Evolutionary conservation across 1,140 invertebrate genomes (phyloP).

Genomic region (Thaumatotibia leucotreta): DNA sequence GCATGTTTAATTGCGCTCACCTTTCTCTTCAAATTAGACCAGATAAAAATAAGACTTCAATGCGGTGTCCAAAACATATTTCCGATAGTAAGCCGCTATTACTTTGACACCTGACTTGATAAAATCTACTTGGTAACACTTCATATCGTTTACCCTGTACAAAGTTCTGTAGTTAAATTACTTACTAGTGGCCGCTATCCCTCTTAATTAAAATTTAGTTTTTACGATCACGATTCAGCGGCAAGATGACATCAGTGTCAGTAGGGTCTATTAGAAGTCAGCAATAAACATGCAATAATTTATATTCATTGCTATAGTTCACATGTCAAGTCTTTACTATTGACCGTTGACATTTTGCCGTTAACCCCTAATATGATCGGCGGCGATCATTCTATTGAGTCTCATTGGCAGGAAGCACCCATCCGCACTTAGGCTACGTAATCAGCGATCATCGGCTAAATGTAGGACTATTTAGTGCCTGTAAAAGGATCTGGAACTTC

Average conservation of each 20-base stretch:
- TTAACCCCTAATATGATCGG: constrained; percentile 46
- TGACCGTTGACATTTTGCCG: constrained; percentile 51
- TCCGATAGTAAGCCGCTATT: no score
- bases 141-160: no score
- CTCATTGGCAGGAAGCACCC: constrained; percentile 35
- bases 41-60: no score
- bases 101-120: no score
- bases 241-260: not conserved
- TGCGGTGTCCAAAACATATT: no score
- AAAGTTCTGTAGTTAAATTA: not conserved
- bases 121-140: no score
- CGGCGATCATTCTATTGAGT: constrained; percentile 56
- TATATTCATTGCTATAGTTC: constrained; percentile 55
- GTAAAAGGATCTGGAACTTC: no score
- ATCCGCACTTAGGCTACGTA: not conserved
- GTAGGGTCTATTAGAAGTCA: not conserved
- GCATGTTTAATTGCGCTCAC: no score
- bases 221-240: not conserved
- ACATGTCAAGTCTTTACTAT: constrained; percentile 50
- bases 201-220: not conserved
- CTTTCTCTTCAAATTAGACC: no score
- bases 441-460: not conserved
- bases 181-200: not conserved
- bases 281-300: constrained; percentile 28
- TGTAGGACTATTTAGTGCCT: not conserved